Evolutionary conservation across 2,888 invertebrate genomes (phyloP), one percentile per base, ranked within the genome.

Genomic region (Deilephila porcellus): DNA sequence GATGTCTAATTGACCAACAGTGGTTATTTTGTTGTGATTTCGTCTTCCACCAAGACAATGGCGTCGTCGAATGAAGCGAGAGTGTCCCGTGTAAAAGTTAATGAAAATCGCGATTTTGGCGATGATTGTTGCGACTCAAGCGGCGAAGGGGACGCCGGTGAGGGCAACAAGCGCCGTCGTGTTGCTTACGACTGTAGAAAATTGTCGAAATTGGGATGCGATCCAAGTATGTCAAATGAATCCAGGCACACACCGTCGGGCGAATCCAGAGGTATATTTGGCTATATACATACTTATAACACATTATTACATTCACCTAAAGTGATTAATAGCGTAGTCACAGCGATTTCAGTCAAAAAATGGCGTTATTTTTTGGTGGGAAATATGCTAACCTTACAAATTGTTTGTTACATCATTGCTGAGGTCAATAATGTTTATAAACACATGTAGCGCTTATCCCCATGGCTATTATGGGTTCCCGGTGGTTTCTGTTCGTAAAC

Each of bases 391-490:
- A 93, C 93, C 94, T 94, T 93, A 88, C 82, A 80, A 83, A 83
- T 79, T 81, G 79, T 82, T 85, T 90, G 89, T 93, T 93, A 92
- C 93, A 93, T 93, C 92, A 93, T 81, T 87, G 77, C 78, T 85
- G 93, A 93, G 93, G 94, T 93, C 93, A 93, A 80, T 86, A 82
- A 79, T 94, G 94, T 94, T 94, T 90, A 93, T 93, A 90, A 94
- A 94, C 94, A 94, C 82, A 86, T 87, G 82, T 83, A 81, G 80
- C 82, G 84, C 79, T 86, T 86, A 87, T 86, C 78, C 75, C 70
- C 75, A 77, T 75, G 64, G 70, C 63, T 75, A 77, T 75, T 71
- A 62, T 64, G 60, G 71, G 60, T 52, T 74, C 71, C 67, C 71
- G 37, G 29, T 56, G 45, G 45, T 53, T 53, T 74, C 71, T 71